These are phyloP conservation scores for Fregetta grallaria DNA, from an alignment of 2,113 vertebrate genomes.

Conservation along the genomic window DNA sequence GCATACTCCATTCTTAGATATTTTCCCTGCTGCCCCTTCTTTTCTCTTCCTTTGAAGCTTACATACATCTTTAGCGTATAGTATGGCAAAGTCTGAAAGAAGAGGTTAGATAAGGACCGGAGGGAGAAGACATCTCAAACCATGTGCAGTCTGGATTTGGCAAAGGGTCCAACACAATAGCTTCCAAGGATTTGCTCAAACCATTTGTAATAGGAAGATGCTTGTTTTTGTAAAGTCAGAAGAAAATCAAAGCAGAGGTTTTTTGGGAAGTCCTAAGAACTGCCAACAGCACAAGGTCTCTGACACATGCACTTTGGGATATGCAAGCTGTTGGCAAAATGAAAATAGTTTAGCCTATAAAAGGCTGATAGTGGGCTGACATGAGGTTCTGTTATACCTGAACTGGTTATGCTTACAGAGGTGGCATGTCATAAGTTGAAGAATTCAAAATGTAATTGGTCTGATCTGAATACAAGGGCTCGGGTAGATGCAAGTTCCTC, in stretches of 20 bases:
- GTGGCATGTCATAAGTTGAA: neutral
- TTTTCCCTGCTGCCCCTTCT: neutral
- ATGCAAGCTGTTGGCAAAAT: neutral
- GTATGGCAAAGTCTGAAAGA: neutral
- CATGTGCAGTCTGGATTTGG: neutral
- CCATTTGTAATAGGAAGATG: neutral
- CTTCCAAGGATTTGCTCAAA: neutral
- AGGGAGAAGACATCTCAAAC: neutral
- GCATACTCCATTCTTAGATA: neutral
- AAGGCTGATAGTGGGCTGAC: neutral
- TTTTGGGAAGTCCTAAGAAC: neutral
- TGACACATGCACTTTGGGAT: neutral
- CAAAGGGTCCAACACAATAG: neutral
- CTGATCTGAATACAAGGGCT: neutral
- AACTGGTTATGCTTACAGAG: neutral
- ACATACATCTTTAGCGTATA: neutral
- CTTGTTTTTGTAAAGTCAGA: neutral
- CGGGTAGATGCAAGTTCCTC: fast-evolving
- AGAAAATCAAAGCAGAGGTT: neutral
- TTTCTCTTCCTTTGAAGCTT: neutral
- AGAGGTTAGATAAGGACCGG: neutral
- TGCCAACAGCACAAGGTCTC: neutral
- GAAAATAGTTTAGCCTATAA: neutral
- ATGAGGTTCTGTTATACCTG: neutral
- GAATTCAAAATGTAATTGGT: neutral